Base-by-base conservation (phyloP, 2,797 vertebrate genomes). In the Coregonus sp. region DNA sequence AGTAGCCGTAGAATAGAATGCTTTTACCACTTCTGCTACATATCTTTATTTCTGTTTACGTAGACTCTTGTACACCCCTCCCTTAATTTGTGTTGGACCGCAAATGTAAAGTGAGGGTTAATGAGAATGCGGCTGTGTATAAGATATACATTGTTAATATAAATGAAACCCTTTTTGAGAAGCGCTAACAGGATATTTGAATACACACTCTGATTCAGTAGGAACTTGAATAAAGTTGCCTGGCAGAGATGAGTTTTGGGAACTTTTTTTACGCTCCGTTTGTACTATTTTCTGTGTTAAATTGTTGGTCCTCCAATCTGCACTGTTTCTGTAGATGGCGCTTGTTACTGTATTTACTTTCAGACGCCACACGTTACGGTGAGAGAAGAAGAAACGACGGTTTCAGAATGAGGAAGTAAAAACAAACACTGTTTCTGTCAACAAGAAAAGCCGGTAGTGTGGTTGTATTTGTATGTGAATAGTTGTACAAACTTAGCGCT, bases 141-240 rank as follows among this genome's bases (percentile, higher is more conserved):
- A 92, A 85, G 89, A 92, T 88, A 93, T 47, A 47, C 93, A 92
- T 92, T 90, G 92, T 92, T 94, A 93, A 95, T 94, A 94, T 94
- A 94, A 95, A 93, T 94, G 92, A 94, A 93, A 86, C 80, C 79
- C 85, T 89, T 89, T 90, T 92, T 89, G 85, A 86, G 77, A 88
- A 82, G 86, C 79, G 73, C 73, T 86, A 47, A 20, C 31, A 73
- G 72, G 1, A 11, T 84, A 50, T 79, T 78, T 83, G 50, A 72
- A 52, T 29, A 18, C 14, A 31, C n/a, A 54, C 70, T 15, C 25
- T 72, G 70, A 52, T 51, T 29, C 66, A 67, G 66, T 18, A 33
- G 66, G 15, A 9, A 35, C 66, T 37, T 67, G 29, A 67, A 67
- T 67, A 35, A 67, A 67, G 66, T 67, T 15, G 3, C 14, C 66